A percentile compares a stretch with the other conserved stretches of the same genome.
phyloP scores from a whole-genome alignment of 2,113 vertebrate genomes.

The Dicrurus megarhynchus region DNA sequence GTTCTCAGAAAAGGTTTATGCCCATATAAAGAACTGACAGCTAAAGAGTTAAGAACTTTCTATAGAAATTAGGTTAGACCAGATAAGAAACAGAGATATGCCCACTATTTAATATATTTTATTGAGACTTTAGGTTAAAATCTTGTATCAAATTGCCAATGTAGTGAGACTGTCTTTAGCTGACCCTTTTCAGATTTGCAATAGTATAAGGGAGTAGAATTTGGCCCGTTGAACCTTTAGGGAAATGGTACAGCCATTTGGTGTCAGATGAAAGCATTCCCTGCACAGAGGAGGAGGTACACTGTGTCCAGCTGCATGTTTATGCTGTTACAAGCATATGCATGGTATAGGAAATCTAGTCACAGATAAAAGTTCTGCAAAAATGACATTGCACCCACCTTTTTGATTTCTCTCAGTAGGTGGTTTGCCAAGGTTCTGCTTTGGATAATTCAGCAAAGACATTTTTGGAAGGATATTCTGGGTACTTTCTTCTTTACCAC shows the following conservation, averaged over 20 bases:
- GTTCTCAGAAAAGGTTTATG: not conserved
- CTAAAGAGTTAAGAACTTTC: not conserved
- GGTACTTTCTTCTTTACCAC: conserved; percentile 60
- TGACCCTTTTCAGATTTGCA: not conserved
- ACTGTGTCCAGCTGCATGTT: not conserved
- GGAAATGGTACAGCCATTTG: not conserved
- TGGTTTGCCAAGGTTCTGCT: conserved; percentile 24
- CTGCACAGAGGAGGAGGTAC: not conserved
- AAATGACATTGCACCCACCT: conserved; percentile 38
- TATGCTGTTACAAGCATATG: not conserved
- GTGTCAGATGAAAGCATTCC: not conserved
- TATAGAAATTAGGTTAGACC: not conserved
- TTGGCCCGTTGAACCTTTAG: not conserved
- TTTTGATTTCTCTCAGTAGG: conserved; percentile 22
- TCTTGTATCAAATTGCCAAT: not conserved
- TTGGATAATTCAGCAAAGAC: conserved; percentile 44
- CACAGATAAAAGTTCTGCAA: not conserved
- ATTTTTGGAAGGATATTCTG: conserved; percentile 67
- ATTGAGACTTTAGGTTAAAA: not conserved
- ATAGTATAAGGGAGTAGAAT: not conserved
- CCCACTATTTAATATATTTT: not conserved
- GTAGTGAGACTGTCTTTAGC: not conserved
- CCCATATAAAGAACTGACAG: not conserved
- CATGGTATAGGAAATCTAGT: not conserved
- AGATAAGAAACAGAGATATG: not conserved